Conservation (phyloP, 1,140 invertebrate genomes). For the Saccostrea glomerata region DNA sequence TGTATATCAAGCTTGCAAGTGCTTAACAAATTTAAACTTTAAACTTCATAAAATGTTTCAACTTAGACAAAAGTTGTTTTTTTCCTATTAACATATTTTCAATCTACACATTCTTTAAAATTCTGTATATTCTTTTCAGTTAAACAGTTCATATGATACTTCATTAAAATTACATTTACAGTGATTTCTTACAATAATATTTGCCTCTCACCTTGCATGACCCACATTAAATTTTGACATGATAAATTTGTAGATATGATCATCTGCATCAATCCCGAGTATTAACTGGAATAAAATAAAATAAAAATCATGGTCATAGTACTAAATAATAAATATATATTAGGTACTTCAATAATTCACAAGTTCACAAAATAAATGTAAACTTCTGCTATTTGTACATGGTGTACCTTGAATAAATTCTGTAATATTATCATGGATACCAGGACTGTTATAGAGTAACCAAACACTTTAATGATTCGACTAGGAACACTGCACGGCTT, state of each 20-base stretch:
- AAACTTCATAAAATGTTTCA: too few relatives aligned
- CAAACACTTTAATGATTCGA: slow-evolving; percentile 63
- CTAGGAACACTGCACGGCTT: slow-evolving; percentile 62
- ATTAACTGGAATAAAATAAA: slow-evolving; percentile 74
- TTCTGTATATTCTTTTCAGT: too few relatives aligned
- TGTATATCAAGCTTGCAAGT: too few relatives aligned
- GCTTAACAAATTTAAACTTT: too few relatives aligned
- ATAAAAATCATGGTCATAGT: not conserved
- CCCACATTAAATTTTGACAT: slow-evolving; percentile 77
- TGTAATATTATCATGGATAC: slow-evolving; percentile 72
- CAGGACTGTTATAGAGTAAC: slow-evolving; percentile 65
- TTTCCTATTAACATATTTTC: too few relatives aligned
- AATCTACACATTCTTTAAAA: too few relatives aligned
- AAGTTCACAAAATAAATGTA: not conserved
- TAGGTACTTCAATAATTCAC: not conserved
- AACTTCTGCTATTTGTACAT: not conserved
- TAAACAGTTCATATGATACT: too few relatives aligned
- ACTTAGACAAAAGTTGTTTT: too few relatives aligned
- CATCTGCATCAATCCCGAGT: slow-evolving; percentile 79
- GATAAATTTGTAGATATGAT: slow-evolving; percentile 81
- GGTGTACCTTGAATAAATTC: slow-evolving; percentile 72
- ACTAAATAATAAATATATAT: not conserved
- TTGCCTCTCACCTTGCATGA: slow-evolving; percentile 70
- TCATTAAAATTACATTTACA: too few relatives aligned
- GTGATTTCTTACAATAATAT: not conserved